Evolutionary conservation across 2,797 vertebrate genomes (phyloP).

Genomic region (Oreochromis grahami): DNA sequence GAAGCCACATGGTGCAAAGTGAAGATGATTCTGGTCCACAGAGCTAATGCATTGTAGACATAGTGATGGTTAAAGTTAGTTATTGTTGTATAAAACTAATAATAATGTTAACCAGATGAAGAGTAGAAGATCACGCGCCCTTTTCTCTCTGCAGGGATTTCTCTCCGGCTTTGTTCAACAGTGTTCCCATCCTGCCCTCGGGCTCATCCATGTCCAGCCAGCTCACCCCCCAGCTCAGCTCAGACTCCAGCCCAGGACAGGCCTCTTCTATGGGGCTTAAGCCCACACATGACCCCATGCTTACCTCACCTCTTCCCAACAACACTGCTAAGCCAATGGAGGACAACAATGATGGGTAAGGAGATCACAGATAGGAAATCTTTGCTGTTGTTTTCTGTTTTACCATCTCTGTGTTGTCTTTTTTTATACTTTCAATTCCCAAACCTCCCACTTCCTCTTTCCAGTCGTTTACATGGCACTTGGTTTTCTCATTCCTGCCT

Average conservation of each 20-base stretch:
- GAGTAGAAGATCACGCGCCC: background rate
- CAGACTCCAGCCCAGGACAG: slow-evolving; percentile 82
- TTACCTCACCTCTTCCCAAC: slow-evolving; percentile 67
- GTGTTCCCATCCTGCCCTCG: slow-evolving; percentile 89
- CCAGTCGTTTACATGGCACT: background rate
- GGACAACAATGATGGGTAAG: slow-evolving; percentile 87
- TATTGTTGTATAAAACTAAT: background rate
- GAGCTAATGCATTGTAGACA: background rate
- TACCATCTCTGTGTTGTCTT: background rate
- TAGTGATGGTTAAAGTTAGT: background rate
- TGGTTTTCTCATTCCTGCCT: background rate
- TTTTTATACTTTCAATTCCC: background rate
- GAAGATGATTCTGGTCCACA: background rate
- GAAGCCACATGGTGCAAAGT: background rate
- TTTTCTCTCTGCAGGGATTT: slow-evolving; percentile 83
- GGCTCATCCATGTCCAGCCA: slow-evolving; percentile 92
- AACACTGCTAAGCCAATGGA: slow-evolving; percentile 74
- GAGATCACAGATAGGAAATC: rapidly evolving
- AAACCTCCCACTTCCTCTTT: too few species aligned
- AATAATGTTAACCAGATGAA: too few species aligned
- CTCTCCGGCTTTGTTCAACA: slow-evolving; percentile 97
- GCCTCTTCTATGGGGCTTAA: slow-evolving; percentile 82
- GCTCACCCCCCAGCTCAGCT: slow-evolving; percentile 86
- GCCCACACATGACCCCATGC: slow-evolving; percentile 79
- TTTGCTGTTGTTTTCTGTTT: background rate